Evolutionary conservation across 1,140 invertebrate genomes (phyloP), one percentile per base, ranked within the genome.

Genomic region (Plodia interpunctella): DNA sequence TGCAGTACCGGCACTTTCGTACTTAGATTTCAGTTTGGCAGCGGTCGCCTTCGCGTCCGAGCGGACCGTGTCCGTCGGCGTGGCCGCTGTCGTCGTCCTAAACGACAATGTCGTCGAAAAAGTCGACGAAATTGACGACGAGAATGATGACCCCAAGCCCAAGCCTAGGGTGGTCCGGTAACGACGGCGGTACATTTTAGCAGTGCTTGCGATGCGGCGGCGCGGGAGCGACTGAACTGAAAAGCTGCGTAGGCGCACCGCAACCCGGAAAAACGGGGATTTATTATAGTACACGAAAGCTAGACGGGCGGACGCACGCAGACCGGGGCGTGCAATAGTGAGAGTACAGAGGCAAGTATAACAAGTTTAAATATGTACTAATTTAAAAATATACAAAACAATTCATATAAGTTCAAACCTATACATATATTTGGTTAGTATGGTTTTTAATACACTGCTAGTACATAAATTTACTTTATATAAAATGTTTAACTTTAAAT

Each of bases 21-120:
- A 87, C 74, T 87, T 89, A 30, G 84, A 78, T 65, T 89, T 89
- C 60, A 89, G 77, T 56, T 87, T 89, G 28, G 87, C 87, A 17
- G 87, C 87, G 0, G 87, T 89, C 20, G 87, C 87, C 2, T 75
- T 68, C 6, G 87, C 87, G 51, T 89, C 84, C 1, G 83, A 89
- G 38, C 86, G 63, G 53, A 88, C 84, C 0, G 81, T 77, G 58
- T 87, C 83, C n/a, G 72, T 69, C 6, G 79, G 63, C 0, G 68
- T 51, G 0, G 66, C 53, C 4, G 62, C 57, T 1, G 74, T 70
- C 2, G 71, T 72, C 6, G 80, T 81, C 21, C 78, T 68, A 65
- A 87, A 84, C 54, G 84, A 86, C 21, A 87, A 71, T 0, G 86
- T 87, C 5, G 83, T 88, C 0, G 83, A 86, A 53, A 88, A 85